These are phyloP conservation scores for Abscondita cerata DNA, from an alignment of 2,888 invertebrate species.

Conservation along the genomic window DNA sequence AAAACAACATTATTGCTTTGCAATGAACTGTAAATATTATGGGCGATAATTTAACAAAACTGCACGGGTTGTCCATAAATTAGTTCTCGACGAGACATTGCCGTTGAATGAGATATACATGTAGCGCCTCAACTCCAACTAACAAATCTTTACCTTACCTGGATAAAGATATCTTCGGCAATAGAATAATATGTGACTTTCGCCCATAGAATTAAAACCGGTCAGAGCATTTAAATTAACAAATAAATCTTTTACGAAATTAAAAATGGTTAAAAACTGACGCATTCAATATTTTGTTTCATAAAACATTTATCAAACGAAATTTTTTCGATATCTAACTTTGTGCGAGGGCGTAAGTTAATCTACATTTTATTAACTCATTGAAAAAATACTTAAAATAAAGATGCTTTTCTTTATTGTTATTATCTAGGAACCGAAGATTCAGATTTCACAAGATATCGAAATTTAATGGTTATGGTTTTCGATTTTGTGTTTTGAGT, in stretches of 20 bases:
- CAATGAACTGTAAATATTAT: slow-evolving; percentile 43
- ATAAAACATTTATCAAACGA: no score
- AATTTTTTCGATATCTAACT: no score
- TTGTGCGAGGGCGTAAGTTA: no score
- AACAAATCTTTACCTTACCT: slow-evolving; percentile 38
- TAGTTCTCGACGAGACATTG: slow-evolving; percentile 28
- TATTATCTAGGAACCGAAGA: slow-evolving; percentile 25
- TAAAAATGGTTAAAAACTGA: no score
- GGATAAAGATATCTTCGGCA: slow-evolving; percentile 37
- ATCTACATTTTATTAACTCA: slow-evolving; percentile 10
- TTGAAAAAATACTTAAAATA: slow-evolving; percentile 16
- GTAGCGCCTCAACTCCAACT: slow-evolving; percentile 24
- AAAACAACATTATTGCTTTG: slow-evolving; percentile 42
- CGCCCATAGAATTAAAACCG: slow-evolving; percentile 15
- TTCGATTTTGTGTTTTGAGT: slow-evolving; percentile 25
- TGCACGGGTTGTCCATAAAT: slow-evolving; percentile 39
- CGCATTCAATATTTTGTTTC: no score
- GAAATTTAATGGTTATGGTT: slow-evolving; percentile 30
- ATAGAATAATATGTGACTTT: slow-evolving; percentile 31
- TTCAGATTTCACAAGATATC: slow-evolving; percentile 30
- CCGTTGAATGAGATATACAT: slow-evolving; percentile 23
- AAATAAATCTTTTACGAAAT: no score
- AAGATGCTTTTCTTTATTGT: slow-evolving; percentile 26
- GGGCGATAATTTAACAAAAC: slow-evolving; percentile 42
- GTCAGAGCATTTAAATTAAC: no score